phyloP scores from a whole-genome alignment of 2,888 invertebrate genomes.

The Selenia dentaria region DNA sequence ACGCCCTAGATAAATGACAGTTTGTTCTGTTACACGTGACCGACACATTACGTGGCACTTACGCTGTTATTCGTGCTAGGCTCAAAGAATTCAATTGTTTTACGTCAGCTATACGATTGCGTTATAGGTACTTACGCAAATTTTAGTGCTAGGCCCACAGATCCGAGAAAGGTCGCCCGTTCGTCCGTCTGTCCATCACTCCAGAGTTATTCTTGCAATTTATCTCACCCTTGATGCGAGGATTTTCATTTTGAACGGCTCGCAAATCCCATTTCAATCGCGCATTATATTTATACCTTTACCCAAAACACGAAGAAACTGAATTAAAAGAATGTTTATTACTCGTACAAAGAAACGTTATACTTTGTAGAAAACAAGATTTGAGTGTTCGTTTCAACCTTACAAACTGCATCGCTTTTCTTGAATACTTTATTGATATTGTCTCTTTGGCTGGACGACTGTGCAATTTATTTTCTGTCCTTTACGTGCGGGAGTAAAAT shows the following conservation, averaged over 20 bases:
- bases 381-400: constrained; percentile 7
- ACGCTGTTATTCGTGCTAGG: too few species aligned
- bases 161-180: constrained; percentile 7
- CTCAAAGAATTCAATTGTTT: too few species aligned
- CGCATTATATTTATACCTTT: constrained; percentile 39
- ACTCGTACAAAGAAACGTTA: constrained; percentile 46
- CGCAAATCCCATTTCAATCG: constrained; percentile 44
- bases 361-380: too few species aligned
- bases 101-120: too few species aligned
- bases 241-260: constrained; percentile 48
- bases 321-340: constrained; percentile 15
- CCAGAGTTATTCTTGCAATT: constrained; percentile 50
- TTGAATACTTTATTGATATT: constrained; percentile 38
- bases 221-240: constrained; percentile 46
- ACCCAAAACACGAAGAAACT: constrained; percentile 33
- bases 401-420: constrained; percentile 19
- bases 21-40: too few species aligned
- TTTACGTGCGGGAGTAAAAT: constrained; percentile 13
- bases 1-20: too few species aligned
- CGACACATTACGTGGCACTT: too few species aligned
- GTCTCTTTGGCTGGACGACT: constrained; percentile 23
- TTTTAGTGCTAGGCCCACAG: too few species aligned
- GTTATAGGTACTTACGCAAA: too few species aligned
- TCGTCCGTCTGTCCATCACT: constrained; percentile 37
- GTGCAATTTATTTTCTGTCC: constrained; percentile 15